phyloP scores from a whole-genome alignment of 2,888 invertebrate species.

The Oxyteleia sp. region DNA sequence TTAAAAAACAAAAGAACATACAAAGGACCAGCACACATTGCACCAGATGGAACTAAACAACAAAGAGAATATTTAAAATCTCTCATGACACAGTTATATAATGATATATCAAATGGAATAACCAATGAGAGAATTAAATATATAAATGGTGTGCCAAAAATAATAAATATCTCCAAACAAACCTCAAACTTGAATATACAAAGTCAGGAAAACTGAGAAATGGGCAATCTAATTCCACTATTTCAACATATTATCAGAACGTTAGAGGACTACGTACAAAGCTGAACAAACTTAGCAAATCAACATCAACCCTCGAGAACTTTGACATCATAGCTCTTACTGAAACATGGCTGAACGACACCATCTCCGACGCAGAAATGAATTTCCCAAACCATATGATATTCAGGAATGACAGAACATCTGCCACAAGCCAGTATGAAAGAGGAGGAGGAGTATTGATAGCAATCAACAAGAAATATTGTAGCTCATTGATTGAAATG shows the following conservation, averaged over 20 bases:
- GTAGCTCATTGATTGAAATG: neutral
- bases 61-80: neutral
- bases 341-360: constrained; percentile 12
- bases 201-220: constrained; percentile 6
- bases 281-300: neutral
- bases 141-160: neutral
- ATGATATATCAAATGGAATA: neutral
- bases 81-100: neutral
- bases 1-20: constrained; percentile 1
- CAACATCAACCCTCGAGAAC: neutral
- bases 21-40: neutral
- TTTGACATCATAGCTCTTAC: neutral
- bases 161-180: too few species aligned
- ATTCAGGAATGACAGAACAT: neutral
- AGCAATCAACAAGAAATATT: constrained; percentile 1
- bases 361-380: constrained; percentile 1
- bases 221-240: neutral
- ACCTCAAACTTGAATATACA: too few species aligned
- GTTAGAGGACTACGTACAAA: constrained; percentile 4
- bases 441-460: constrained; percentile 21
- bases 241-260: constrained; percentile 23
- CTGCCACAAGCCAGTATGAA: neutral
- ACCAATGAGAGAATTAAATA: neutral
- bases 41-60: neutral
- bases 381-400: neutral